These are phyloP conservation scores for Lepidiolamprologus cunningtoni DNA, from an alignment of 2,113 vertebrate genomes.

Conservation along the genomic window DNA sequence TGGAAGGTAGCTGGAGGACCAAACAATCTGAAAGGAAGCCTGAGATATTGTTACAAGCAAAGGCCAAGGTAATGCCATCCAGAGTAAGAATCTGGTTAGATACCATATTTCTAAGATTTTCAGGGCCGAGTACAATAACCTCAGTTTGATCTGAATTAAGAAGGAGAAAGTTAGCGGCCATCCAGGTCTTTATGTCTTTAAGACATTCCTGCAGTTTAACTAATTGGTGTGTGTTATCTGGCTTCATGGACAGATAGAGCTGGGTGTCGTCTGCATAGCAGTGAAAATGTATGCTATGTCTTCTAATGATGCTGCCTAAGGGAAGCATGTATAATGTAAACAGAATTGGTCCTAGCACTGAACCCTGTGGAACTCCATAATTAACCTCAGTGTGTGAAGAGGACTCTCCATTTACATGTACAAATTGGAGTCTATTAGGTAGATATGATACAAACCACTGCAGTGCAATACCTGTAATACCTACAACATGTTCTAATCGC, in stretches of 20 bases:
- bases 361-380: too few relatives aligned
- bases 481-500: too few relatives aligned
- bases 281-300: background rate
- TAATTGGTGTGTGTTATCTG: background rate
- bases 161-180: accelerated
- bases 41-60: background rate
- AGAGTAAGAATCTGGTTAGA: background rate
- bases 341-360: too few relatives aligned
- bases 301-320: background rate
- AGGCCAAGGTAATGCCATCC: background rate
- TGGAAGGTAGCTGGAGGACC: background rate
- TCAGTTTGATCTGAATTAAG: accelerated
- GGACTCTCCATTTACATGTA: too few relatives aligned
- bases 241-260: background rate
- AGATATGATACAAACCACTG: too few relatives aligned
- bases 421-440: too few relatives aligned
- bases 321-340: background rate
- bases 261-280: background rate
- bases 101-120: accelerated
- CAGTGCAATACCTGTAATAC: too few relatives aligned
- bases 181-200: background rate
- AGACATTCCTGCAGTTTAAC: background rate
- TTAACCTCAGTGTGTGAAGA: too few relatives aligned
- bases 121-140: background rate
- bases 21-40: background rate